Conservation (phyloP, 1,140 invertebrate species). For the Diabrotica undecimpunctata region DNA sequence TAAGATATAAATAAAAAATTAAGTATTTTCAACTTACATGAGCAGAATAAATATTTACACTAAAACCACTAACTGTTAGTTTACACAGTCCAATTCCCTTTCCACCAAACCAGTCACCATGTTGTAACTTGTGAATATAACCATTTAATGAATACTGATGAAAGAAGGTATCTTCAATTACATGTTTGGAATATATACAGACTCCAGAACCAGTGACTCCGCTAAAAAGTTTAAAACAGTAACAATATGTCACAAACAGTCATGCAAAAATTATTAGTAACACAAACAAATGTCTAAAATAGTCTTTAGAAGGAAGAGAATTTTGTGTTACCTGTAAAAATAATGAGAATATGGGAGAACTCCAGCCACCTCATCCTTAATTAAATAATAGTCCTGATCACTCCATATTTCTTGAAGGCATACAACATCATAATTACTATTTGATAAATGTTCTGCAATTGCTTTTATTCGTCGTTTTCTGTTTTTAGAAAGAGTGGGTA, state of each 20-base stretch:
- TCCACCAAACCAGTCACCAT: slow-evolving; percentile 97
- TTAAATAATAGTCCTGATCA: slow-evolving; percentile 68
- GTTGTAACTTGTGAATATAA: slow-evolving; percentile 92
- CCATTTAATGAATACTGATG: slow-evolving; percentile 94
- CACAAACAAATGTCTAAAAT: neutral
- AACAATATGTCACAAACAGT: slow-evolving; percentile 3
- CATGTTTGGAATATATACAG: slow-evolving; percentile 83
- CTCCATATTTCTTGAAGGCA: slow-evolving; percentile 93
- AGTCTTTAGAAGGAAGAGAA: neutral
- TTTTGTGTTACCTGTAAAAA: slow-evolving; percentile 74
- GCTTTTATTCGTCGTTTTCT: slow-evolving; percentile 71
- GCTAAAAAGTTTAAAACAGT: slow-evolving; percentile 51
- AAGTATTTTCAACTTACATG: slow-evolving; percentile 67
- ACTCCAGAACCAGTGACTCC: slow-evolving; percentile 89
- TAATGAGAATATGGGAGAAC: slow-evolving; percentile 85
- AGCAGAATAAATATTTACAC: slow-evolving; percentile 83
- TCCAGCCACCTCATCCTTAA: slow-evolving; percentile 58
- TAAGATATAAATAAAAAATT: no score
- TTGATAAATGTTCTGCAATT: slow-evolving; percentile 69
- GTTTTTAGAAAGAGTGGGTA: slow-evolving; percentile 76
- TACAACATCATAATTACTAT: slow-evolving; percentile 77
- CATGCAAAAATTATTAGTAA: neutral
- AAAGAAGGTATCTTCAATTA: slow-evolving; percentile 85
- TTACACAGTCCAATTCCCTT: slow-evolving; percentile 91
- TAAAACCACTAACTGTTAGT: slow-evolving; percentile 60